phyloP scores from a whole-genome alignment of 1,140 invertebrate genomes.

The Tribolium castaneum region DNA sequence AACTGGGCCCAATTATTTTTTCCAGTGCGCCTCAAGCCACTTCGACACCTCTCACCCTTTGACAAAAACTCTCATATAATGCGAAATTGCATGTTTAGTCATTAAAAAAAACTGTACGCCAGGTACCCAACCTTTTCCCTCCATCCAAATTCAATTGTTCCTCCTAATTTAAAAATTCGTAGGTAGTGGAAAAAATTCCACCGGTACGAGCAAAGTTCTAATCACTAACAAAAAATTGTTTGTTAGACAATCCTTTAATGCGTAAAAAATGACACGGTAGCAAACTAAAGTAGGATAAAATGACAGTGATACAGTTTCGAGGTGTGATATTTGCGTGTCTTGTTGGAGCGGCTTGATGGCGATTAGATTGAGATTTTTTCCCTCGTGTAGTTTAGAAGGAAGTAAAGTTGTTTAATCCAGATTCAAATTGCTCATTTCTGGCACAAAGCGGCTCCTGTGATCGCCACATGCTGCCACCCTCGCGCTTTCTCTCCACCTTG shows the following conservation, averaged over 20 bases:
- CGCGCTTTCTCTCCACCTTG: background rate
- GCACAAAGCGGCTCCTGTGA: background rate
- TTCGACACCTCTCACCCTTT: conserved; percentile 18
- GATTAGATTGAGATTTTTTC: conserved; percentile 21
- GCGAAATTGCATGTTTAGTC: background rate
- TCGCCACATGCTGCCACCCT: background rate
- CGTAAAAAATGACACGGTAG: conserved; percentile 42
- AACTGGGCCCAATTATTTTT: conserved; percentile 10
- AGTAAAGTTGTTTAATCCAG: background rate
- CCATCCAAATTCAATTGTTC: background rate
- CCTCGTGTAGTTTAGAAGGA: too few species aligned
- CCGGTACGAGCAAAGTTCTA: background rate
- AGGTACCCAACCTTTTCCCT: background rate
- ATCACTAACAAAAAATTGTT: background rate
- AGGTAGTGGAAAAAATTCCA: background rate
- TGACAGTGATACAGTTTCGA: conserved; percentile 40
- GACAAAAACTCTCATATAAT: conserved; percentile 26
- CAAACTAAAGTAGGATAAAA: background rate
- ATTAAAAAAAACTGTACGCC: background rate
- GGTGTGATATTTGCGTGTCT: conserved; percentile 47
- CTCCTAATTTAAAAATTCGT: conserved; percentile 1
- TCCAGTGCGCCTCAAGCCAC: conserved; percentile 5
- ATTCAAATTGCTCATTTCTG: background rate
- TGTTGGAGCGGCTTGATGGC: conserved; percentile 1
- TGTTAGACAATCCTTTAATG: conserved; percentile 45